Base-by-base conservation (phyloP, 2,113 vertebrate species). In the Dendropsophus ebraccatus region DNA sequence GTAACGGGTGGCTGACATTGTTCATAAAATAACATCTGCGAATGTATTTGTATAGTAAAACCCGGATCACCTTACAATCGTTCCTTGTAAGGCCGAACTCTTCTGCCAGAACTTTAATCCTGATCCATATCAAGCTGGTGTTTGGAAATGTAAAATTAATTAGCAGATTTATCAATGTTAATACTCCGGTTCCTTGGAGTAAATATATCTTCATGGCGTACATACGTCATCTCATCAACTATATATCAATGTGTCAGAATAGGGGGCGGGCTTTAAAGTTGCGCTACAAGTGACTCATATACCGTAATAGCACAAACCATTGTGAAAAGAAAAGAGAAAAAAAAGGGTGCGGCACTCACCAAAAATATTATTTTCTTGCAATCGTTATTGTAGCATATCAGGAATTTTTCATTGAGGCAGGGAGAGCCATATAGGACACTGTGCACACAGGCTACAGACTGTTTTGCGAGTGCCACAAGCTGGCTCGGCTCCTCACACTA, bases 11-110 rank as follows among this genome's bases (percentile, higher is more conserved):
- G 81, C 81, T 83, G 81, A 83, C 67, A 72, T 52, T 73, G 67
- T 73, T 73, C 81, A 72, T 73, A 83, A 72, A 83, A 62, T 81
- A 84, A 84, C 83, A 84, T 65, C 83, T 84, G 83, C 83, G n/a
- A 76, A 75, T 84, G 70, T 76, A 65, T 76, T 76, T 76, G 54
- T 49, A 7, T 4, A 82, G 80, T 69, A 82, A 69, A 82, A 69
- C 60, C 25, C 0, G 62, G 49, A 82, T 82, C 62, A 82, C 49
- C 35, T 69, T 70, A 82, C 62, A 82, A 50, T 82, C 17, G 35
- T 32, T 69, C 25, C 11, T 69, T 32, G 47, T 77, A 77, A 77
- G 74, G n/a, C 12, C 62, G 62, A 41, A 81, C 37, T 62, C 32
- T 16, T 62, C n/a, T 81, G 50, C 25, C 21, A 56, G 30, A 19